phyloP scores from a whole-genome alignment of 2,888 invertebrate genomes.

The Polietes domitor region DNA sequence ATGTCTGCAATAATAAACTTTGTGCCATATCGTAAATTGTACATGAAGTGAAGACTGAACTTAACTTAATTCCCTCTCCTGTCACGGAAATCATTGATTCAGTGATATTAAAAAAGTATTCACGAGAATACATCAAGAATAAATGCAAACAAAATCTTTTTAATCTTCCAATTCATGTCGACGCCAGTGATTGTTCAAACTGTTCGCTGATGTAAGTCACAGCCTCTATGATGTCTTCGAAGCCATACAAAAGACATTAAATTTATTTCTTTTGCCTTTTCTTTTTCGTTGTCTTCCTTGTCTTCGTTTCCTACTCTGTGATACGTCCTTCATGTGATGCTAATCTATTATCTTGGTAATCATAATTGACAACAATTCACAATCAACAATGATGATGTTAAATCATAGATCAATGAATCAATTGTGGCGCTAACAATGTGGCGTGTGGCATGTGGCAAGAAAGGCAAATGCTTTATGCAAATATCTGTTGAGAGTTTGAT shows the following conservation, averaged over 20 bases:
- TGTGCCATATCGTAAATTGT: too few relatives aligned
- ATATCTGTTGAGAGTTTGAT: neutral
- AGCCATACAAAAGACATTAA: constrained; percentile 1
- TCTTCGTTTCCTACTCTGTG: neutral
- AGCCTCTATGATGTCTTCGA: neutral
- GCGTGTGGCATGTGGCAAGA: neutral
- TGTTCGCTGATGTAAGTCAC: neutral
- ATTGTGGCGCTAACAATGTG: neutral
- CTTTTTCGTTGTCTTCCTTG: neutral
- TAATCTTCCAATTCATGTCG: neutral
- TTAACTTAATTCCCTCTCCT: too few relatives aligned
- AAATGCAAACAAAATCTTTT: constrained; percentile 7
- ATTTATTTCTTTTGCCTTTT: neutral
- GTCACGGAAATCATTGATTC: too few relatives aligned
- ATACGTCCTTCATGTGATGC: neutral
- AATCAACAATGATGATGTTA: constrained; percentile 46
- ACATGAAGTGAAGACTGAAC: too few relatives aligned
- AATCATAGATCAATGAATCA: constrained; percentile 23
- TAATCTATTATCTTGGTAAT: constrained; percentile 38
- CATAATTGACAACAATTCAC: constrained; percentile 59
- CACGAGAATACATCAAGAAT: neutral
- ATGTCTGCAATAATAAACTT: too few relatives aligned
- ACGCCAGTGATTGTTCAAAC: neutral
- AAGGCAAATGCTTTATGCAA: constrained; percentile 27
- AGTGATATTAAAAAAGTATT: too few relatives aligned